A percentile compares a stretch with the other conserved stretches of the same genome.
These are phyloP conservation scores for Corydoras sp. DNA, from an alignment of 2,113 vertebrate genomes.

Conservation along the genomic window DNA sequence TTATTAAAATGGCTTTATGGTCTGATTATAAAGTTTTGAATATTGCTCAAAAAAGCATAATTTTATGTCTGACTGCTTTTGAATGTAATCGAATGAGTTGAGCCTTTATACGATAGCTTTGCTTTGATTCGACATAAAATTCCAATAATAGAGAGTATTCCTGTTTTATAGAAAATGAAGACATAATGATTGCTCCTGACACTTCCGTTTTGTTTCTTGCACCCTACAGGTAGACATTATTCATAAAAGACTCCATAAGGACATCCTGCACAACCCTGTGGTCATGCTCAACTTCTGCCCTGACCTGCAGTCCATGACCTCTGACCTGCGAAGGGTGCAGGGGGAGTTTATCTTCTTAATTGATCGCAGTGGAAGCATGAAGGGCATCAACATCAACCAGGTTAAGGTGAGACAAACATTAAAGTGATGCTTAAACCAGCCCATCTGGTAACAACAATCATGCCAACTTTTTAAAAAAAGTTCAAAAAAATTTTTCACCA, in stretches of 20 bases:
- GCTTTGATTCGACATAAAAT: no score
- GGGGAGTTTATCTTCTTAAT: constrained; percentile 96
- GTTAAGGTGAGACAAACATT: constrained; percentile 72
- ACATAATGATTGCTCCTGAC: neutral
- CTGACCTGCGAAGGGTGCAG: constrained; percentile 72
- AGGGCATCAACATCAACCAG: constrained; percentile 64
- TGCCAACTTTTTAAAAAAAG: no score
- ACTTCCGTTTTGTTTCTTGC: neutral
- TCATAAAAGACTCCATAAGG: constrained; percentile 85
- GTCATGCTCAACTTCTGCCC: constrained; percentile 96
- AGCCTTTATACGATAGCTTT: no score
- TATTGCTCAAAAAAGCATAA: no score
- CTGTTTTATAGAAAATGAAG: neutral
- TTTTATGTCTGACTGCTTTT: no score
- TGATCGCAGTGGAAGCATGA: constrained; percentile 87
- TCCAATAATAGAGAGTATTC: no score
- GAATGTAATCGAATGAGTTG: no score
- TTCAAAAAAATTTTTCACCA: no score
- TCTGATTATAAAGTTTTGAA: no score
- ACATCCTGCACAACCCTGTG: constrained; percentile 86
- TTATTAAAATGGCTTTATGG: no score
- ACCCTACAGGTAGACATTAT: constrained; percentile 79
- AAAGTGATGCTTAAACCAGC: no score
- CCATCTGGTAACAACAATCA: no score
- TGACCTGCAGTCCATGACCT: constrained; percentile 69